phyloP scores from a whole-genome alignment of 2,113 vertebrate genomes.

The Trichomycterus rosablanca region DNA sequence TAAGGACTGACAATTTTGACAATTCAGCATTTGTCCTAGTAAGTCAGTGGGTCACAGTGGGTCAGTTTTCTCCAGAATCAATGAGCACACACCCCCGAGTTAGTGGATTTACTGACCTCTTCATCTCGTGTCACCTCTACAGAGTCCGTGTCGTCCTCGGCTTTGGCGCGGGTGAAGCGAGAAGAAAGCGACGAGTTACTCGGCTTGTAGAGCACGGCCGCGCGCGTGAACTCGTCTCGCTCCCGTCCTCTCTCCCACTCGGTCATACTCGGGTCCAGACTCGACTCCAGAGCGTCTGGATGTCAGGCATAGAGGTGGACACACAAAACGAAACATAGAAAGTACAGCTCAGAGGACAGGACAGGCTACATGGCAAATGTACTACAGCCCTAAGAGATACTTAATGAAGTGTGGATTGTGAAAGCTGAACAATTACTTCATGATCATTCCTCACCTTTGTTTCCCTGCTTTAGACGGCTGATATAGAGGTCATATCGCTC shows the following conservation, averaged over 20 bases:
- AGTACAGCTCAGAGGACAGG: too few species aligned
- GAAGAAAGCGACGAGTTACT: constrained; percentile 71
- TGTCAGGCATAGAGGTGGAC: background rate
- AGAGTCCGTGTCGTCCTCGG: constrained; percentile 71
- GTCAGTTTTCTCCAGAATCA: too few species aligned
- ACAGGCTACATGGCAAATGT: too few species aligned
- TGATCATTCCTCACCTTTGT: constrained; percentile 68
- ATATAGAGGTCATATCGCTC: constrained; percentile 84
- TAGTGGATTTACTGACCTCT: constrained; percentile 65
- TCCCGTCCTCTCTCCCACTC: constrained; percentile 89
- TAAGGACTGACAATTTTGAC: too few species aligned
- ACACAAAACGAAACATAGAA: background rate
- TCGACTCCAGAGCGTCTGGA: constrained; percentile 69
- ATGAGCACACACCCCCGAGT: too few species aligned
- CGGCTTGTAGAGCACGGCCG: constrained; percentile 78
- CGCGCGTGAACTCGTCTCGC: constrained; percentile 80
- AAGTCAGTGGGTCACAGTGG: too few species aligned
- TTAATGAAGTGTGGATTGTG: background rate
- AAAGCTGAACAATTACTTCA: background rate
- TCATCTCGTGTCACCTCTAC: constrained; percentile 78
- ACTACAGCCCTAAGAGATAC: background rate
- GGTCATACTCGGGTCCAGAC: constrained; percentile 73
- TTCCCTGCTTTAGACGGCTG: constrained; percentile 68
- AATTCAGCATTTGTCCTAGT: too few species aligned
- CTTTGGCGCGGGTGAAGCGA: constrained; percentile 78